phyloP scores from a whole-genome alignment of 2,888 invertebrate species.

The Atrina japonica region DNA sequence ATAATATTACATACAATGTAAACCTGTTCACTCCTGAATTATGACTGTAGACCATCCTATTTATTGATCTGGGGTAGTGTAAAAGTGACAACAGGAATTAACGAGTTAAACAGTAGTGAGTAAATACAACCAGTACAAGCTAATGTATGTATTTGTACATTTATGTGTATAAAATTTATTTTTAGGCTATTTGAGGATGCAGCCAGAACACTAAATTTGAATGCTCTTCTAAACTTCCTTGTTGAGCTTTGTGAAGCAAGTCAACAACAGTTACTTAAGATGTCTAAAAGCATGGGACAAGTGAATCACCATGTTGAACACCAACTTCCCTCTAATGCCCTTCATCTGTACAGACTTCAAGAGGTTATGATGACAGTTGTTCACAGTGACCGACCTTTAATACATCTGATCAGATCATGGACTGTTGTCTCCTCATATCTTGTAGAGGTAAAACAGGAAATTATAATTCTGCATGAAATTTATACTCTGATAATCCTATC shows the following conservation, averaged over 20 bases:
- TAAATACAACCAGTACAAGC: too few species aligned
- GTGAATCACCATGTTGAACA: conserved; percentile 55
- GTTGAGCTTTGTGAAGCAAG: conserved; percentile 92
- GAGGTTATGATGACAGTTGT: conserved; percentile 94
- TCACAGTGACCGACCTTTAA: conserved; percentile 91
- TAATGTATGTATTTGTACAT: too few species aligned
- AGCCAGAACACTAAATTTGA: conserved; percentile 91
- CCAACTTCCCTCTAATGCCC: conserved; percentile 73
- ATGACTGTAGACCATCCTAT: too few species aligned
- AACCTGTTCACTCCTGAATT: too few species aligned
- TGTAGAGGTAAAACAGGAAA: conserved; percentile 88
- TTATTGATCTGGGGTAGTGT: too few species aligned
- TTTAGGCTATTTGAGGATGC: conserved; percentile 91
- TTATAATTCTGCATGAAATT: too few species aligned
- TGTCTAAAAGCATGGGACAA: conserved; percentile 49
- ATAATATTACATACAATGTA: too few species aligned
- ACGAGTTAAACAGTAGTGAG: too few species aligned
- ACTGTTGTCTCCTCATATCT: conserved; percentile 95
- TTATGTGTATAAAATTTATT: too few species aligned
- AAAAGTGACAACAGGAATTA: too few species aligned
- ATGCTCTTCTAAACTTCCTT: conserved; percentile 91
- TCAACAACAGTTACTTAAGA: conserved; percentile 86
- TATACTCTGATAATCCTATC: too few species aligned
- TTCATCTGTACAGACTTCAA: conserved; percentile 90
- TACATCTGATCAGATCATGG: conserved; percentile 96